Evolutionary conservation across 2,888 invertebrate species (phyloP), one percentile per base, ranked within the genome.

Genomic region (Acanthococcus lagerstroemiae): DNA sequence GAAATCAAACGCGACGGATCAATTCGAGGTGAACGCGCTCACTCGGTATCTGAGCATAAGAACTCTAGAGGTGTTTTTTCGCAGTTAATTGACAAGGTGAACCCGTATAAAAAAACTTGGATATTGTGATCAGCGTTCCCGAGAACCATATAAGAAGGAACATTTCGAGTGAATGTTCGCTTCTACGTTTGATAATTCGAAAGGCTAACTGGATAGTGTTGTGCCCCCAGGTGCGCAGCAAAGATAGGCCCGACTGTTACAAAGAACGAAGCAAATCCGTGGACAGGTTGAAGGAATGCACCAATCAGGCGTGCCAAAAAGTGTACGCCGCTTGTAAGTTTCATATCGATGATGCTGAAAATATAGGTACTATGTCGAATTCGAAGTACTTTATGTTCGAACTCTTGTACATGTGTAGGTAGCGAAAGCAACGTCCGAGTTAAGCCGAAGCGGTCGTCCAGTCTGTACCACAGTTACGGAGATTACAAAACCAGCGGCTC

Each of bases 71-170:
- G 75, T 22, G 75, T 77, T 45, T 70, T 77, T 21, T 74, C 74
- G 65, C 76, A 77, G 66, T 71, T 76, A 19, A 76, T 77, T 25
- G 77, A 77, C 61, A 76, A 76, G 72, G 68, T 67, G n/a, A n/a
- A n/a, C n/a, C n/a, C n/a, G n/a, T n/a, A n/a, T n/a, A n/a, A n/a
- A n/a, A n/a, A n/a, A n/a, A n/a, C n/a, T n/a, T n/a, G n/a, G n/a
- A n/a, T n/a, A n/a, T n/a, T n/a, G n/a, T n/a, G n/a, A n/a, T n/a
- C n/a, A n/a, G n/a, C n/a, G n/a, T n/a, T n/a, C n/a, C n/a, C n/a
- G n/a, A n/a, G n/a, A n/a, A n/a, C n/a, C n/a, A n/a, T n/a, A n/a
- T n/a, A n/a, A n/a, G n/a, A n/a, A n/a, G n/a, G n/a, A n/a, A n/a
- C n/a, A n/a, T n/a, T n/a, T n/a, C n/a, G n/a, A n/a, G n/a, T n/a